Evolutionary conservation across 2,797 vertebrate species (phyloP), one percentile per base, ranked within the genome.

Genomic region (Falco berigora): DNA sequence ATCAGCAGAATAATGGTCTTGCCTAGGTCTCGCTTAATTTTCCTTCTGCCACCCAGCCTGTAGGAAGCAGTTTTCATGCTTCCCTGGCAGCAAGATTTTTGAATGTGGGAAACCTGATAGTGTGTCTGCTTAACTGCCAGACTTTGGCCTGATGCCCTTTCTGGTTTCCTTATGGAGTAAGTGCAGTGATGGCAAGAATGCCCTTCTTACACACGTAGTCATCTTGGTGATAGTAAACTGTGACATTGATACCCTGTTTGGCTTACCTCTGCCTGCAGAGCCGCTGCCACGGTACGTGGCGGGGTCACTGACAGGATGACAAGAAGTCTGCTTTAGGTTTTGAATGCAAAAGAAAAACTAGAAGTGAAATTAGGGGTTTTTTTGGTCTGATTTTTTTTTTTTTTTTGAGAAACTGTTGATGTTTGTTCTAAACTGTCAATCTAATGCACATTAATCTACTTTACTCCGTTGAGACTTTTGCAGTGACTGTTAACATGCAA

Each of bases 41-140:
- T 97, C 85, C 47, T n/a, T 68, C 93, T 86, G 79, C 95, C 92
- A 84, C 95, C 88, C 95, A 92, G 94, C 73, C 92, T 90, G 92
- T 83, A 95, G 94, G 91, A 97, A 96, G 73, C 94, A 91, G 90
- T 90, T 94, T 96, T 96, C 92, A 66, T 96, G 77, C 96, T 95
- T 94, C 94, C 86, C 92, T 97, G 96, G 96, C 95, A 97, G 96
- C 73, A 62, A 93, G 94, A 83, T 94, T 95, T 97, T 89, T 97
- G 97, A 97, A 97, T 97, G 95, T 97, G 94, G 97, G 96, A 96
- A 96, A 97, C 85, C 91, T 81, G 95, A 97, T 97, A 97, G 92
- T 12, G 69, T 88, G 84, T 96, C 96, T 95, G 75, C 96, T 96
- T 85, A 94, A 95, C 87, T 90, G 81, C 80, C 90, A 97, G 95